These are phyloP conservation scores for Dinothrombium tinctorium DNA, from an alignment of 1,140 invertebrate genomes.

Conservation along the genomic window DNA sequence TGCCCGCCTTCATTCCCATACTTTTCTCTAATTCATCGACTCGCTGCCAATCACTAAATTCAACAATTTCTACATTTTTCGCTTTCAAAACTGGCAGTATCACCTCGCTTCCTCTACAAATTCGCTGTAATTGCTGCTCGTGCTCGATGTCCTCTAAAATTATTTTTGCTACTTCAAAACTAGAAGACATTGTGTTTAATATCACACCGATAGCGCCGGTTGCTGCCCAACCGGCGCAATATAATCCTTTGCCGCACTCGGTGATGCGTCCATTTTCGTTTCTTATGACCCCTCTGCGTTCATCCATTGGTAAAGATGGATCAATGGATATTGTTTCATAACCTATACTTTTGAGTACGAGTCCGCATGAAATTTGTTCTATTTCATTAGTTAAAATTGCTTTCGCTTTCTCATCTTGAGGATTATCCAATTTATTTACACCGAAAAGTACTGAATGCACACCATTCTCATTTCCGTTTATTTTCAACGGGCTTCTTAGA, in stretches of 20 bases:
- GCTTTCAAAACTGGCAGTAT: slow-evolving; percentile 28
- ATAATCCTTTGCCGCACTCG: slow-evolving; percentile 28
- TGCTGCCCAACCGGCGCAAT: slow-evolving; percentile 76
- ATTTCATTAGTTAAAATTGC: slow-evolving; percentile 17
- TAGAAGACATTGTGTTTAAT: slow-evolving; percentile 70
- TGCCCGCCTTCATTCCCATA: slow-evolving; percentile 21
- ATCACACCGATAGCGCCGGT: slow-evolving; percentile 81
- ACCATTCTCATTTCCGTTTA: slow-evolving; percentile 20
- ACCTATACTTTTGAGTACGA: slow-evolving; percentile 54
- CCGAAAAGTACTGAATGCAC: slow-evolving; percentile 26
- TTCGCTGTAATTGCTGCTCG: slow-evolving; percentile 18
- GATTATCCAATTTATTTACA: slow-evolving; percentile 36
- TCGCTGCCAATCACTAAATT: slow-evolving; percentile 58
- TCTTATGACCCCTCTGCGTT: slow-evolving; percentile 33
- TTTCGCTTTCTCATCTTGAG: slow-evolving; percentile 20
- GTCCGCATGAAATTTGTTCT: slow-evolving; percentile 26
- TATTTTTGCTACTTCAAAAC: slow-evolving; percentile 44
- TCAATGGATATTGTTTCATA: slow-evolving; percentile 51
- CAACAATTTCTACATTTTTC: slow-evolving; percentile 30
- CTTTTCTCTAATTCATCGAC: slow-evolving; percentile 33
- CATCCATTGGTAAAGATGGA: slow-evolving; percentile 46
- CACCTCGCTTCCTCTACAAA: slow-evolving; percentile 33
- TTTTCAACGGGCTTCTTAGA: slow-evolving; percentile 43
- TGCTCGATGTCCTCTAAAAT: slow-evolving; percentile 39
- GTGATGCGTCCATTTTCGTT: slow-evolving; percentile 42